Evolutionary conservation across 1,140 invertebrate species (phyloP).

Genomic region (Neodiprion virginianus): DNA sequence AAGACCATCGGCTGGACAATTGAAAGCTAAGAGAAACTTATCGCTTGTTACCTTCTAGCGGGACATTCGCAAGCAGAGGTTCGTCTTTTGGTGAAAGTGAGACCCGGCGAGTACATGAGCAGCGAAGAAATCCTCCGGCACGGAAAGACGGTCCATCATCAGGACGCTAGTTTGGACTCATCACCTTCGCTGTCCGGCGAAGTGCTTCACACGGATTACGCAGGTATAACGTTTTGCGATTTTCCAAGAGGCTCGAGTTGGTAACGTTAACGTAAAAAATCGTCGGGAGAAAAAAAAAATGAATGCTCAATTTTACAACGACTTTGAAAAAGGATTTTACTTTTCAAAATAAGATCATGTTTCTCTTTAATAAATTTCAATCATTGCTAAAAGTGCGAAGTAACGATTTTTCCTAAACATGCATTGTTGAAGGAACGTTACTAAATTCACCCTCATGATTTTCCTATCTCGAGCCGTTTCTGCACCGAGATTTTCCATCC

Average conservation of each 20-base stretch:
- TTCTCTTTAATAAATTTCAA: too few relatives aligned
- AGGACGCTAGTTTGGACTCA: slow-evolving; percentile 50
- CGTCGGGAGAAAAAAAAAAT: too few relatives aligned
- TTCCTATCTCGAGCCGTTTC: background rate
- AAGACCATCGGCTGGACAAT: background rate
- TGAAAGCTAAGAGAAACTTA: background rate
- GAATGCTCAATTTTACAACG: too few relatives aligned
- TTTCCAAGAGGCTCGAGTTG: background rate
- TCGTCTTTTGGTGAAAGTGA: slow-evolving; percentile 74
- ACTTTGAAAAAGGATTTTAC: background rate
- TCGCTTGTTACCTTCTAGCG: slow-evolving; percentile 56
- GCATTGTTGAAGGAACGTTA: slow-evolving; percentile 42
- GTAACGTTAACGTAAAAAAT: too few relatives aligned
- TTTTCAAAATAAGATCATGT: slow-evolving; percentile 1
- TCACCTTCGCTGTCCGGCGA: slow-evolving; percentile 53
- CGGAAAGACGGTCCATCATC: slow-evolving; percentile 55
- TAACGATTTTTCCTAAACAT: slow-evolving; percentile 26
- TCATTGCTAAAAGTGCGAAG: too few relatives aligned
- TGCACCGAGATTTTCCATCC: slow-evolving; percentile 3
- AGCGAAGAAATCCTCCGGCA: slow-evolving; percentile 74
- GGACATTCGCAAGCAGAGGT: slow-evolving; percentile 77
- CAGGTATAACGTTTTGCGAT: slow-evolving; percentile 52
- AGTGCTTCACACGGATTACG: slow-evolving; percentile 52
- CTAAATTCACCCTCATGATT: slow-evolving; percentile 18
- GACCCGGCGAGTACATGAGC: slow-evolving; percentile 77